Percentiles rank a stretch among this genome's conserved stretches.
Evolutionary conservation across 2,888 invertebrate genomes (phyloP).

Genomic region (Hedychridium roseum): DNA sequence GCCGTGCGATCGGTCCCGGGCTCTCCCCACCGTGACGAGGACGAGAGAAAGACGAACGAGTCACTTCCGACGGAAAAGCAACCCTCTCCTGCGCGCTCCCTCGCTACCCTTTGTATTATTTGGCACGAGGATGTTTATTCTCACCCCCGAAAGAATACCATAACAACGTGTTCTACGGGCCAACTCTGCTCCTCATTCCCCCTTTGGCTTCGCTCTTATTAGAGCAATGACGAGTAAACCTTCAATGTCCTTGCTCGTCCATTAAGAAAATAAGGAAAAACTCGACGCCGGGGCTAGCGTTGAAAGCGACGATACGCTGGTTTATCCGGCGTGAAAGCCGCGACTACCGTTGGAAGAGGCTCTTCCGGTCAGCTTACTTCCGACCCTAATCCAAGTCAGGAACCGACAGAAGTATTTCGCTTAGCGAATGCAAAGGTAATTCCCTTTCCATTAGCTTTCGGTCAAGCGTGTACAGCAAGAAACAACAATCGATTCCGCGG

Average conservation of each 20-base stretch:
- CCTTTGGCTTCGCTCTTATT: slow-evolving; percentile 18
- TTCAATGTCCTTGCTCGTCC: slow-evolving; percentile 22
- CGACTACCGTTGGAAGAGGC: too few relatives aligned
- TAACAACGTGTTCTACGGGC: slow-evolving; percentile 25
- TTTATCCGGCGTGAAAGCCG: slow-evolving; percentile 4
- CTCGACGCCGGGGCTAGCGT: slow-evolving; percentile 10
- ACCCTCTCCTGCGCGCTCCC: slow-evolving; percentile 8
- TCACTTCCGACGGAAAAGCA: slow-evolving; percentile 41
- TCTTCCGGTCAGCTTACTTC: slow-evolving; percentile 29
- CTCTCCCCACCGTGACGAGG: slow-evolving; percentile 37
- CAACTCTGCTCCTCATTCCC: slow-evolving; percentile 20
- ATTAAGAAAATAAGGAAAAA: slow-evolving; percentile 11
- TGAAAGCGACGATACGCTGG: background rate
- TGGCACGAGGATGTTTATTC: slow-evolving; percentile 39
- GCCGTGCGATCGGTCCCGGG: slow-evolving; percentile 25
- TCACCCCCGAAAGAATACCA: slow-evolving; percentile 28
- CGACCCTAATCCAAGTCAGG: slow-evolving; percentile 13
- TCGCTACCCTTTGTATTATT: slow-evolving; percentile 28
- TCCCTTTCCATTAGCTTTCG: too few relatives aligned
- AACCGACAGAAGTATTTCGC: slow-evolving; percentile 26
- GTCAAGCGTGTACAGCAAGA: too few relatives aligned
- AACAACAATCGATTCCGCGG: too few relatives aligned
- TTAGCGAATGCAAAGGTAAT: background rate
- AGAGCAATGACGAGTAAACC: slow-evolving; percentile 33
- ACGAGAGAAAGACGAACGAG: slow-evolving; percentile 25